Conservation (phyloP, 2,113 vertebrate genomes). For the Acrocephalus kingi region DNA sequence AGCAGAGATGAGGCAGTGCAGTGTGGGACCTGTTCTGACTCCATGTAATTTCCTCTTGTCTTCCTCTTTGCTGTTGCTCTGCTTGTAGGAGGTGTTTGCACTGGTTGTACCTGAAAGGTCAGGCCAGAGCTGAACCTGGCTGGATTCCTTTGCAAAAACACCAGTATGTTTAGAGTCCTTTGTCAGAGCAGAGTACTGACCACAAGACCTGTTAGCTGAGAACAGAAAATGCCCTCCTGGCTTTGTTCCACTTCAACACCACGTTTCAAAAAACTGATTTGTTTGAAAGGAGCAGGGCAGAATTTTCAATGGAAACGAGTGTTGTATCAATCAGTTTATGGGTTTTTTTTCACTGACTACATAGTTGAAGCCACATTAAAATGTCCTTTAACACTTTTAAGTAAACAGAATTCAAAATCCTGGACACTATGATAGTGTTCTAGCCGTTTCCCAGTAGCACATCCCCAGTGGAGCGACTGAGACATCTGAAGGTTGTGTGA, state of each 20-base stretch:
- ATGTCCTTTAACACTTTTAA: not conserved
- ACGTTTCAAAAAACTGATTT: rapidly evolving
- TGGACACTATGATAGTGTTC: not conserved
- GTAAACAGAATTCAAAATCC: not conserved
- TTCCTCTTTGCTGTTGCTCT: not conserved
- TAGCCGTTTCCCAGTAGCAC: not conserved
- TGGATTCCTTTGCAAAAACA: not conserved
- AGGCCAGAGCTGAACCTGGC: not conserved
- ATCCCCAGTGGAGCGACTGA: not conserved
- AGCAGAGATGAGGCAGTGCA: not conserved
- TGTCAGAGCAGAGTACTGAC: not conserved
- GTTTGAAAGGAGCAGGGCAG: not conserved
- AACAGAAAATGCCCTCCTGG: not conserved
- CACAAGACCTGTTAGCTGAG: not conserved
- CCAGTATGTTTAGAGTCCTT: not conserved
- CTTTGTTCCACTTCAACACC: not conserved
- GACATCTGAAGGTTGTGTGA: not conserved
- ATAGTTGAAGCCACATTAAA: not conserved
- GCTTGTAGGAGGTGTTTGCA: rapidly evolving
- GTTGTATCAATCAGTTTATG: not conserved
- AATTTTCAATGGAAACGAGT: not conserved
- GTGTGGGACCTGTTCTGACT: not conserved
- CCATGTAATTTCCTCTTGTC: not conserved
- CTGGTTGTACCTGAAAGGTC: not conserved
- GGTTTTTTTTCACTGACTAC: not conserved